These are phyloP conservation scores for Eurystomus gularis DNA, from an alignment of 2,113 vertebrate genomes.

Conservation along the genomic window DNA sequence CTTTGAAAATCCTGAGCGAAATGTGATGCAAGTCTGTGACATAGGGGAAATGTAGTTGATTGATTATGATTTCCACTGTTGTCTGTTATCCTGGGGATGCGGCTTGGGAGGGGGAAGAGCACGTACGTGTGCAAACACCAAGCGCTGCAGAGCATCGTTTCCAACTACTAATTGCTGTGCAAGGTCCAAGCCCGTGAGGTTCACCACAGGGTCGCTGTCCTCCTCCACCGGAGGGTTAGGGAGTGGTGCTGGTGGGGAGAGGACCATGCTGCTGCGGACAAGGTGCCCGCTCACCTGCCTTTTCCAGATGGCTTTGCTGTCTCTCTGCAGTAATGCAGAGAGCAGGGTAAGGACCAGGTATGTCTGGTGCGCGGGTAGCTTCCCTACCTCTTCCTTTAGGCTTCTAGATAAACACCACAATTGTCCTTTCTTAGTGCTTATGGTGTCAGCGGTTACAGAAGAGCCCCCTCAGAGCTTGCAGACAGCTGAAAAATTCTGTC, in stretches of 20 bases:
- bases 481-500: neutral
- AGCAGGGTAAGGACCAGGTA: neutral
- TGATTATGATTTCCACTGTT: neutral
- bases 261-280: accelerated
- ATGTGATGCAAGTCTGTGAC: neutral
- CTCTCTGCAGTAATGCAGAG: neutral
- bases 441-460: neutral
- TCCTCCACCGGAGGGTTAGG: accelerated
- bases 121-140: accelerated
- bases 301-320: neutral
- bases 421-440: neutral
- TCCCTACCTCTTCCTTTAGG: too few relatives aligned
- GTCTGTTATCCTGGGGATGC: neutral
- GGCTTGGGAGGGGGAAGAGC: neutral
- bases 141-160: neutral
- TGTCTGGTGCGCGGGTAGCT: accelerated
- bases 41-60: neutral
- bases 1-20: neutral
- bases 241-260: neutral
- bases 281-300: accelerated
- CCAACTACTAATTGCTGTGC: too few relatives aligned
- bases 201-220: accelerated
- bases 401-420: neutral
- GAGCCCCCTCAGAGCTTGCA: neutral
- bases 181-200: neutral